These are phyloP conservation scores for Teleiodes luculella DNA, from an alignment of 2,888 invertebrate species.

Conservation along the genomic window DNA sequence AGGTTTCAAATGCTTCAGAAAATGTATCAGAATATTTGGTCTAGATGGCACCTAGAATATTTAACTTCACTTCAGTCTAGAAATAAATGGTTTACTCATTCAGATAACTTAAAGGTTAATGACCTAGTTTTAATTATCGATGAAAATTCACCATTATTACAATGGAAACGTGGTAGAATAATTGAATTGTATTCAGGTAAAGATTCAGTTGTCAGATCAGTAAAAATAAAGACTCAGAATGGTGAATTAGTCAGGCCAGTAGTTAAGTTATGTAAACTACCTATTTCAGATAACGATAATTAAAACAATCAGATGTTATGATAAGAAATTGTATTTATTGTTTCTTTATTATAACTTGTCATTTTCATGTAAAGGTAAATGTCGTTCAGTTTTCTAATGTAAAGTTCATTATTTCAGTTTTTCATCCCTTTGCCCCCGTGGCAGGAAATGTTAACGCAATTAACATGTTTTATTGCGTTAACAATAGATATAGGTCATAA, in stretches of 20 bases:
- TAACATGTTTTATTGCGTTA: background rate
- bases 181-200: background rate
- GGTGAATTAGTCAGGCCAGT: background rate
- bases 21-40: background rate
- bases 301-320: background rate
- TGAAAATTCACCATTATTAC: background rate
- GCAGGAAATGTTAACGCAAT: background rate
- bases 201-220: background rate
- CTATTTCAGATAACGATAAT: background rate
- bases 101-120: background rate
- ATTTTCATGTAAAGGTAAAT: too few species aligned
- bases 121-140: conserved; percentile 6
- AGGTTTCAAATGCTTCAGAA: background rate
- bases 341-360: background rate
- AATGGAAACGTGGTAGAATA: background rate
- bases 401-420: background rate
- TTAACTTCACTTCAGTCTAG: background rate
- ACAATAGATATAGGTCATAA: too few species aligned
- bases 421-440: background rate
- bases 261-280: background rate
- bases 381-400: background rate
- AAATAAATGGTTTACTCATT: background rate
- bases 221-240: background rate
- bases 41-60: background rate
- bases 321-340: background rate